A percentile compares a stretch with the other conserved stretches of the same genome.
phyloP scores from a whole-genome alignment of 2,888 invertebrate genomes.

The Pandemis heparana region DNA sequence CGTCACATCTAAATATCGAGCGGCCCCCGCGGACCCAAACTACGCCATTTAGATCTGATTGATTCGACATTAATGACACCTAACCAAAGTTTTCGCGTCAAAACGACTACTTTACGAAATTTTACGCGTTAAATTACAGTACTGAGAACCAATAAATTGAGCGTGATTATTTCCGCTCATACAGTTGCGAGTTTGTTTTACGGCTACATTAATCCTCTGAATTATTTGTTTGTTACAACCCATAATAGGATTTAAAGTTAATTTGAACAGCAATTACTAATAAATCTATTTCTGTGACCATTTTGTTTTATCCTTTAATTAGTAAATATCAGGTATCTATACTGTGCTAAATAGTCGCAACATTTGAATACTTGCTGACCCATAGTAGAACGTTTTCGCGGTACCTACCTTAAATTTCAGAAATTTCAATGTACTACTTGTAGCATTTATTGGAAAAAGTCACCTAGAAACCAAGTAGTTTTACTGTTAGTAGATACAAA shows the following conservation, averaged over 20 bases:
- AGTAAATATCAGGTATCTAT: no score
- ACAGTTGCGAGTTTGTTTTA: constrained; percentile 67
- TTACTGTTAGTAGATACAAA: not conserved
- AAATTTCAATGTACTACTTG: no score
- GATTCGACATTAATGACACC: constrained; percentile 78
- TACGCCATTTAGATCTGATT: constrained; percentile 68
- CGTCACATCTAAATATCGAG: constrained; percentile 51
- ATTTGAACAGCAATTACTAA: not conserved
- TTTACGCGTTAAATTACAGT: constrained; percentile 67
- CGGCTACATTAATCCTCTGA: constrained; percentile 53
- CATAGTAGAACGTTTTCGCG: no score
- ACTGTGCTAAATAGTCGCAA: no score
- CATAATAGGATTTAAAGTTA: constrained; percentile 12
- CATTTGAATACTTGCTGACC: no score
- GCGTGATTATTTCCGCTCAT: constrained; percentile 70
- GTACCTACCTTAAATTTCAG: no score
- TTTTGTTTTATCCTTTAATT: no score
- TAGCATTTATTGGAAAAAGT: no score
- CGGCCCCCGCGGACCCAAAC: constrained; percentile 59
- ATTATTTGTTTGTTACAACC: constrained; percentile 51
- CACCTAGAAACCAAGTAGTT: no score
- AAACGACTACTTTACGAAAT: constrained; percentile 74
- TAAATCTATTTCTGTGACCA: not conserved
- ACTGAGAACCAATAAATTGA: constrained; percentile 73
- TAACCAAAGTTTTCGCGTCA: constrained; percentile 67